Base-by-base conservation (phyloP, 2,888 invertebrate genomes). In the Caenorhabditis sp. region DNA sequence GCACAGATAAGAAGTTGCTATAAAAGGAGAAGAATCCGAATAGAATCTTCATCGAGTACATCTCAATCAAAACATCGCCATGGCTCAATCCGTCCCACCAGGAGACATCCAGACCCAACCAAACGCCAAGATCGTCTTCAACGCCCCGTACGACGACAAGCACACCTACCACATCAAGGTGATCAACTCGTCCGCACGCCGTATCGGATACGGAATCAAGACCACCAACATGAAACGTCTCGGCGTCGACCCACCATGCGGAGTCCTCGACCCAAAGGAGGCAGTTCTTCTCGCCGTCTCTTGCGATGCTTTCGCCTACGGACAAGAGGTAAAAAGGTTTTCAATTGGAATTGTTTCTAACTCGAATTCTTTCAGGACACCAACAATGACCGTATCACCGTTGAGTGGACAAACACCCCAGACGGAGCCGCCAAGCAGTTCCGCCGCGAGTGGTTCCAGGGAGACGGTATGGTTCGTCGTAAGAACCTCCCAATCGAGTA, bases 121-220 rank as follows among this genome's bases (percentile, higher is more conserved):
- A 44, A 75, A 74, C 79, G 70, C 85, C 63, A 88, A 88, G 86
- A 86, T 89, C 83, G 89, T 89, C 82, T 89, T 89, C 87, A 89
- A 89, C 70, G 88, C 89, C n/a, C 89, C 89, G 69, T 89, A 89
- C 82, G 89, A 89, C 80, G 87, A 89, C 84, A 89, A 89, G 86
- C 89, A 89, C 87, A 88, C 89, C 69, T 69, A 88, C 85, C 84
- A 86, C 83, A 72, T 86, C 86, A 63, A 85, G 68, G 77, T 88
- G 74, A 70, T 88, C 88, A 54, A 86, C 76, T 66, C 85, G 61
- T 88, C 77, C 19, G 80, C 80, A n/a, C 80, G 80, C 47, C 77
- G 69, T 75, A 73, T 73, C 12, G 77, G 77, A 47, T 77, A 77
- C 22, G 77, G 69, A 22, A 77, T 77, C 68, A 77, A 77, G 77